Percentiles rank a stretch among this genome's conserved stretches.
phyloP scores from a whole-genome alignment of 2,113 vertebrate genomes.

The Pandion haliaetus region DNA sequence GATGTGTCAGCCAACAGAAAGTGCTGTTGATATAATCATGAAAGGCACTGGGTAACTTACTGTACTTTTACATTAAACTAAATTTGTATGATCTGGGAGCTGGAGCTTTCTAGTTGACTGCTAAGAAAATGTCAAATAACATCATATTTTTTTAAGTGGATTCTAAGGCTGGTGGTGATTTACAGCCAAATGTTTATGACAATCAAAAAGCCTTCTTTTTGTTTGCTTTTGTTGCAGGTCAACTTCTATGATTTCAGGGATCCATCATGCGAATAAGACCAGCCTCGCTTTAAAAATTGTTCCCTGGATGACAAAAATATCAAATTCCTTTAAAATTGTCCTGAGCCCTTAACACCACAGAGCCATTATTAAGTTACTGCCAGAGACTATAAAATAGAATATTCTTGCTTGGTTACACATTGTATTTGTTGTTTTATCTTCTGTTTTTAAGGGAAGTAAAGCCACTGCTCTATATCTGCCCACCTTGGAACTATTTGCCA shows the following conservation, averaged over 20 bases:
- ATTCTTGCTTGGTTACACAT: conserved; percentile 7
- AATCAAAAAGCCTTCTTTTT: not conserved
- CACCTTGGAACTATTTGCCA: not conserved
- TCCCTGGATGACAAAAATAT: conserved; percentile 47
- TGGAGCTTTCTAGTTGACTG: not conserved
- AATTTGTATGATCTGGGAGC: not conserved
- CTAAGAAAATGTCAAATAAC: conserved; percentile 40
- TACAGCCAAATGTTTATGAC: conserved; percentile 4
- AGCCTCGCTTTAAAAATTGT: not conserved
- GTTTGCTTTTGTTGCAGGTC: conserved; percentile 12
- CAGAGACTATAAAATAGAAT: conserved; percentile 29
- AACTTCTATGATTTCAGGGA: not conserved
- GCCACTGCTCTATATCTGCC: not conserved
- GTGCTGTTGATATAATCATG: conserved; percentile 19
- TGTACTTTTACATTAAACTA: not conserved
- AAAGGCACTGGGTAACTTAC: not conserved
- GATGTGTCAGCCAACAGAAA: conserved; percentile 52
- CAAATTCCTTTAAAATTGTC: conserved; percentile 53
- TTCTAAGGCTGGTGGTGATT: not conserved
- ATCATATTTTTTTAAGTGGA: not conserved
- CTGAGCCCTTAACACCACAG: conserved; percentile 21
- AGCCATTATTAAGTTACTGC: conserved; percentile 44
- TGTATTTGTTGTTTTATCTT: not conserved
- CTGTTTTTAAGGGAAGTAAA: not conserved
- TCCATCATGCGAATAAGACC: not conserved